Evolutionary conservation across 2,797 vertebrate genomes (phyloP).

Genomic region (Gephyroberyx darwinii): DNA sequence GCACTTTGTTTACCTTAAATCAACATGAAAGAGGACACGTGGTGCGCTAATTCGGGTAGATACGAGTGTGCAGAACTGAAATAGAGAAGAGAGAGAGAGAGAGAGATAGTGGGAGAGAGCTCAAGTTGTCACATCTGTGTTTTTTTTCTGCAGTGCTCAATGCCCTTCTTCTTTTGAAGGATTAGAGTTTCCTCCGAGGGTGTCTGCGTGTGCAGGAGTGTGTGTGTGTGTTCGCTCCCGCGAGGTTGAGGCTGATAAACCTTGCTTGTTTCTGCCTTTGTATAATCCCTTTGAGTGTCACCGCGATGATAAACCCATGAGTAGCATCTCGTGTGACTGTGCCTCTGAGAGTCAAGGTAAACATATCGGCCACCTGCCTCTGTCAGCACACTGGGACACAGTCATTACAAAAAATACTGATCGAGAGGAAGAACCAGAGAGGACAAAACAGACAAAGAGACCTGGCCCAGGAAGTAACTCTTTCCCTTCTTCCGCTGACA

Average conservation of each 20-base stretch:
- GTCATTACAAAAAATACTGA: conserved; percentile 37
- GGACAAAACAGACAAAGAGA: conserved; percentile 6
- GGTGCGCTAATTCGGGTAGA: conserved; percentile 36
- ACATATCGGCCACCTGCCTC: conserved; percentile 51
- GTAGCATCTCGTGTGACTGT: conserved; percentile 47
- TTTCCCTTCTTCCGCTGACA: conserved; percentile 24
- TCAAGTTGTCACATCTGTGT: conserved; percentile 45
- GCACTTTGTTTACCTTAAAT: conserved; percentile 56
- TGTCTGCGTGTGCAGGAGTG: conserved; percentile 13
- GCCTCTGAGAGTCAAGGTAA: conserved; percentile 61
- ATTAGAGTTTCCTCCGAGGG: conserved; percentile 42
- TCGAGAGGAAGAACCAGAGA: conserved; percentile 19
- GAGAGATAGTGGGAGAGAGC: conserved; percentile 42
- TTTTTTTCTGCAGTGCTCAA: conserved; percentile 23
- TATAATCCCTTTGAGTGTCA: conserved; percentile 76
- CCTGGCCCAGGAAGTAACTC: neutral
- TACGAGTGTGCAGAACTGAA: conserved; percentile 45
- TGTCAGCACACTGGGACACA: conserved; percentile 13
- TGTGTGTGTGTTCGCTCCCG: conserved; percentile 14
- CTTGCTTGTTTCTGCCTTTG: conserved; percentile 68
- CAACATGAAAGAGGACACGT: conserved; percentile 41
- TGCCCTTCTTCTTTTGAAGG: conserved; percentile 40
- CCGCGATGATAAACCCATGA: conserved; percentile 68
- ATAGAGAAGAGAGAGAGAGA: conserved; percentile 33
- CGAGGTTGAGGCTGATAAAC: conserved; percentile 68